A percentile compares a stretch with the other conserved stretches of the same genome.
Conservation (phyloP, 2,888 invertebrate genomes). For the Ryuthela nishihirai region DNA sequence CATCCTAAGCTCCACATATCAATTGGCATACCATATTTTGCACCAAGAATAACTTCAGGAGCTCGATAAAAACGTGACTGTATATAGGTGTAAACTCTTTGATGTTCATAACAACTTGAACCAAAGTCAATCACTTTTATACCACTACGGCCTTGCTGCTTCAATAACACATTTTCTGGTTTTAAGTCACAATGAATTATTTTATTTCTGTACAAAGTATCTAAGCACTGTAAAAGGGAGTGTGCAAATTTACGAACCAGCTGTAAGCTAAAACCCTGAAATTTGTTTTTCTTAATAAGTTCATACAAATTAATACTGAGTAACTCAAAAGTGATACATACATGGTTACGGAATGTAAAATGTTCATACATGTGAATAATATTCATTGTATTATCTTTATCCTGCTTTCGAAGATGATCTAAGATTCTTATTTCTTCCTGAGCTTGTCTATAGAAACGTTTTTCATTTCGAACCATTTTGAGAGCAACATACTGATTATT, state of each 20-base stretch:
- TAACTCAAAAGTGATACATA: constrained; percentile 97
- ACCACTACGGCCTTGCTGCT: constrained; percentile 96
- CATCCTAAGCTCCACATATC: constrained; percentile 92
- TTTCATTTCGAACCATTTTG: constrained; percentile 96
- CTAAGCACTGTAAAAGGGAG: constrained; percentile 92
- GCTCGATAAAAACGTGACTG: constrained; percentile 98
- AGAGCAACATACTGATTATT: constrained; percentile 91
- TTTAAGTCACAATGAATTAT: constrained; percentile 99
- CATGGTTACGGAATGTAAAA: constrained; percentile 96
- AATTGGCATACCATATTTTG: constrained; percentile 94
- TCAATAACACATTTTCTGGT: constrained; percentile 96
- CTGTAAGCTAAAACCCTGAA: constrained; percentile 94
- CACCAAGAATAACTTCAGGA: constrained; percentile 92
- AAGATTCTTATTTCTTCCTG: constrained; percentile 96
- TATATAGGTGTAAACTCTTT: constrained; percentile 97
- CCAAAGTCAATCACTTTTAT: constrained; percentile 99
- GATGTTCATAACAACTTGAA: constrained; percentile 97
- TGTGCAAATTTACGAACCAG: constrained; percentile 97
- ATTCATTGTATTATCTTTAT: constrained; percentile 96
- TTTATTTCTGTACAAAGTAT: constrained; percentile 88
- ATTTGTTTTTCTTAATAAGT: constrained; percentile 98
- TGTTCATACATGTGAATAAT: constrained; percentile 98
- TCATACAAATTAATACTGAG: constrained; percentile 97
- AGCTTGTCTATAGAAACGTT: constrained; percentile 95
- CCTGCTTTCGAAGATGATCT: constrained; percentile 90